Base-by-base conservation (phyloP, 2,888 invertebrate genomes). In the Lasioglossum lativentre region DNA sequence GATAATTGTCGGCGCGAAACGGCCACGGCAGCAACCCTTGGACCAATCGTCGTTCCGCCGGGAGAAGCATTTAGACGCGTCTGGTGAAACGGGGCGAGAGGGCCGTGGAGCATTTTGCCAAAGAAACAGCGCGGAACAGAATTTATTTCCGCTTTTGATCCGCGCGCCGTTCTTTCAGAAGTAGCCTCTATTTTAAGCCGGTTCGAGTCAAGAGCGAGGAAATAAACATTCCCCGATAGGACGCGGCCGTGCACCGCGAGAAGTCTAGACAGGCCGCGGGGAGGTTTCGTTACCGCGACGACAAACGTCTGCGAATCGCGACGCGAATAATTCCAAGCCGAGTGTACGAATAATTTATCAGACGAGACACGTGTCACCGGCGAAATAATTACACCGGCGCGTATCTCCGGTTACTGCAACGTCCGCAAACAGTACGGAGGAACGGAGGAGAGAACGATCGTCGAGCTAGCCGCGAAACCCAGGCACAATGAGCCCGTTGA, bases 401-500 rank as follows among this genome's bases (percentile, higher is more conserved):
- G 16, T 75, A 47, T 72, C 56, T 75, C 74, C 75, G 19, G 45
- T 82, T 82, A 77, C 71, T 56, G 83, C 85, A 83, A 23, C 82
- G 83, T 80, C 59, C 72, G 85, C 79, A 71, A 78, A 78, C 85
- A 56, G 42, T 80, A 68, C 23, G 30, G 12, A 59, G 34, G 30
- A 23, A 52, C 38, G 47, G 71, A 40, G 73, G 68, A 23, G 71
- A 70, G 78, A 63, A 59, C 68, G 45, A 79, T 34, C 47, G 74
- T 63, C 71, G 47, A 82, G 27, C 30, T 6, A 16, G 80, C 56
- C 80, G 66, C 78, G 42, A 75, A 56, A 40, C 16, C 16, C 19
- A 23, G 23, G 10, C 75, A 80, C 85, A 85, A 88, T 77, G 76
- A 85, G 47, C 78, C 79, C 23, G 88, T 86, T 83, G 80, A 81